Evolutionary conservation across 2,888 invertebrate genomes (phyloP).

Genomic region (Lepidocyrtoides sp.): DNA sequence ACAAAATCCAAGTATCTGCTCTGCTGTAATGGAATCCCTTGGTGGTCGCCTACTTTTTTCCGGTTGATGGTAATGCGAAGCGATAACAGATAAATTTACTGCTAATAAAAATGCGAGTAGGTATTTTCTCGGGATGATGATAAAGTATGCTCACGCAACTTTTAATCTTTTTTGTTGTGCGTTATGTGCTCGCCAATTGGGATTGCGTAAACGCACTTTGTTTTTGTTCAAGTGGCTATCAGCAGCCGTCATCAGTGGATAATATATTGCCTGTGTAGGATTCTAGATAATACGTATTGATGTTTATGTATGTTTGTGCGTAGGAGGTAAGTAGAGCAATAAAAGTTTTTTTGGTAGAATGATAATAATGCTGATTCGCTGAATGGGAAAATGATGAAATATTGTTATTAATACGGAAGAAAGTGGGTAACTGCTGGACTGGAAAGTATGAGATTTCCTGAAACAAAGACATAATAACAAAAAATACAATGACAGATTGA

Average conservation of each 20-base stretch:
- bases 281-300: no score
- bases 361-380: no score
- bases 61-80: conserved; percentile 7
- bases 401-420: no score
- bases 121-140: neutral
- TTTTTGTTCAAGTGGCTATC: neutral
- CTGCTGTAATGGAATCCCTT: no score
- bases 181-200: neutral
- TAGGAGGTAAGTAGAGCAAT: no score
- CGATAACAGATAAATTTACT: neutral
- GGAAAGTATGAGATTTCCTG: no score
- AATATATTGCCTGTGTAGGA: neutral
- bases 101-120: neutral
- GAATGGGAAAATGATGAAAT: no score
- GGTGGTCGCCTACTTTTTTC: neutral
- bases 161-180: neutral
- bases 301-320: no score
- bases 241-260: neutral
- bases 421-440: no score
- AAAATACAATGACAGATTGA: no score
- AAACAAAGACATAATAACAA: no score
- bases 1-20: neutral
- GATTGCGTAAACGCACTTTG: neutral
- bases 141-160: conserved; percentile 1
- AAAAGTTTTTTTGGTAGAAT: no score